Evolutionary conservation across 2,888 invertebrate species (phyloP), one percentile per base, ranked within the genome.

Genomic region (Hirudinaria manillensis): DNA sequence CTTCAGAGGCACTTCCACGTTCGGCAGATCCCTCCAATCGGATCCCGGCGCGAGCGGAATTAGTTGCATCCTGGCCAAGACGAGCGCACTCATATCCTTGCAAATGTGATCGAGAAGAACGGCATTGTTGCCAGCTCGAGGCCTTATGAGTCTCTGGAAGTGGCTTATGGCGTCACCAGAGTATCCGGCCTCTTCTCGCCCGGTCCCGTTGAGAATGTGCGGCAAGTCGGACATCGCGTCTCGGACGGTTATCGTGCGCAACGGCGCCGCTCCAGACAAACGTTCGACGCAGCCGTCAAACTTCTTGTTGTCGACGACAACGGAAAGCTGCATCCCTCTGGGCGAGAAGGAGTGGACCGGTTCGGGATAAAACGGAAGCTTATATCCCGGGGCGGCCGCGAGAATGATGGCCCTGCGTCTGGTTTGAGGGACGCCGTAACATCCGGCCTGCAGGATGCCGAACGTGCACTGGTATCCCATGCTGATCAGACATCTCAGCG

Each of bases 391-490:
- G 10, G 92, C 92, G 6, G 93, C 91, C 0, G 93, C 93, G 77
- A 93, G 83, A 51, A 93, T 90, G 65, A 93, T 90, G 55, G 90
- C 88, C 86, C 93, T 87, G 80, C 92, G 86, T 72, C 93, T 87
- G 0, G 91, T 92, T 83, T 93, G 93, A 2, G 93, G 91, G 2
- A 93, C 90, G 0, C 93, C 93, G 82, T 91, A 93, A 83, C 90
- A 90, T 0, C 93, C 93, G 0, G 93, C 93, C 86, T 93, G 93
- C 21, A 93, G 83, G n/a, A 93, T 88, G 0, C 92, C 93, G 82
- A 93, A 92, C 0, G 92, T 90, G 79, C 92, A 92, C 85, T 93
- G 93, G 82, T 93, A 93, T 0, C 93, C 93, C 91, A 93, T 93
- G 72, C 90, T 89, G 38, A 92, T 82, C 24, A 93, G 86, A 78